Evolutionary conservation across 2,888 invertebrate genomes (phyloP).

Genomic region (Oscheius onirici): DNA sequence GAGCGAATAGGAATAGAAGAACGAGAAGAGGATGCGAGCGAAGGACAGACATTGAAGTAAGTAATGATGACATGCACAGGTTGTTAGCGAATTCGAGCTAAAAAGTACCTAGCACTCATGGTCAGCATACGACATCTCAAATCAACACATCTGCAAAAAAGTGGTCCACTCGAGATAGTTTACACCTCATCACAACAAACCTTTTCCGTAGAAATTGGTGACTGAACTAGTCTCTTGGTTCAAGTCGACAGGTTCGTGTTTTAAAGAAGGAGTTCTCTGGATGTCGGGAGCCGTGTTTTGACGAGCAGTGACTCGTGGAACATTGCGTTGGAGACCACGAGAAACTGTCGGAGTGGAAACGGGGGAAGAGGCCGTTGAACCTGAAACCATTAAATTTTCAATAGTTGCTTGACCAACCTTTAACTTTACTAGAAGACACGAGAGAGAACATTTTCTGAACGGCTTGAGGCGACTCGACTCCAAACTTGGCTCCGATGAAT

Average conservation of each 20-base stretch:
- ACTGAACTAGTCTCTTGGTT: constrained; percentile 56
- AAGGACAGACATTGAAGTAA: constrained; percentile 6
- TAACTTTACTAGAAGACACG: constrained; percentile 59
- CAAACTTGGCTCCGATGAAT: constrained; percentile 72
- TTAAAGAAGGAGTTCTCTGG: constrained; percentile 33
- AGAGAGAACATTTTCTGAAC: constrained; percentile 92
- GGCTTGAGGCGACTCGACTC: constrained; percentile 94
- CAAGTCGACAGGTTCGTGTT: constrained; percentile 42
- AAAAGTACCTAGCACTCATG: constrained; percentile 21
- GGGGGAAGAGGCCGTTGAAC: neutral
- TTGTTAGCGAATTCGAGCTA: constrained; percentile 9
- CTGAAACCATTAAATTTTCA: neutral
- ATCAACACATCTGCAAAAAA: constrained; percentile 34
- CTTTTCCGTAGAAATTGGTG: constrained; percentile 50
- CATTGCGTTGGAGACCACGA: constrained; percentile 45
- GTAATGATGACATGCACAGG: constrained; percentile 15
- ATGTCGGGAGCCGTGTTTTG: constrained; percentile 25
- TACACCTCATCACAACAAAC: constrained; percentile 31
- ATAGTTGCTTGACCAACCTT: constrained; percentile 34
- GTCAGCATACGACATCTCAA: constrained; percentile 24
- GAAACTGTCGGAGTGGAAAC: constrained; percentile 36
- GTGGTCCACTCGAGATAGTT: neutral
- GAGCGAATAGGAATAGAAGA: constrained; percentile 2
- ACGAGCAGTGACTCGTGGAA: constrained; percentile 46
- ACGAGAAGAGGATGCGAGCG: neutral